phyloP scores from a whole-genome alignment of 2,888 invertebrate species.

The Melanophora roralis region DNA sequence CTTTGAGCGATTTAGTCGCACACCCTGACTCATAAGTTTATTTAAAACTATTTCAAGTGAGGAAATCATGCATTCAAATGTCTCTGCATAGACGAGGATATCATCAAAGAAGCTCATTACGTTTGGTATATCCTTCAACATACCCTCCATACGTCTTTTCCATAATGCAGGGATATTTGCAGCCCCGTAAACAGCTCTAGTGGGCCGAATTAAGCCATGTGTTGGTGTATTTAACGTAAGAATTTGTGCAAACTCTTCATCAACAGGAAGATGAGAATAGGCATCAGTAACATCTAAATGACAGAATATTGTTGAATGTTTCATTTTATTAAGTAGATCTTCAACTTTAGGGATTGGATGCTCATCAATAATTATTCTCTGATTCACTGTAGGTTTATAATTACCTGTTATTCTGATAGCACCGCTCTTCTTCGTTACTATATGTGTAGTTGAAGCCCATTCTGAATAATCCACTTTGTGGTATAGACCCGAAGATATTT shows the following conservation, averaged over 20 bases:
- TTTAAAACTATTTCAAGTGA: not conserved
- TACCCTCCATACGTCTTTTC: constrained; percentile 32
- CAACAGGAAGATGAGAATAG: constrained; percentile 31
- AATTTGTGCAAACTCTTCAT: too few relatives aligned
- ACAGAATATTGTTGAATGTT: too few relatives aligned
- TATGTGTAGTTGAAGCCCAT: constrained; percentile 46
- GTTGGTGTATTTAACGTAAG: too few relatives aligned
- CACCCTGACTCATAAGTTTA: not conserved
- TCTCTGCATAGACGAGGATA: not conserved
- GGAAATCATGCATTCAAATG: not conserved
- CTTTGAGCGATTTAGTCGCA: constrained; percentile 15
- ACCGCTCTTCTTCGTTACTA: constrained; percentile 34
- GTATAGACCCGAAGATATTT: constrained; percentile 22
- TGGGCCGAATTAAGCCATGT: constrained; percentile 47
- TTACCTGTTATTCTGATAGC: constrained; percentile 9
- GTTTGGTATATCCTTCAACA: constrained; percentile 24
- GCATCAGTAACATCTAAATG: constrained; percentile 53
- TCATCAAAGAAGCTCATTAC: constrained; percentile 22
- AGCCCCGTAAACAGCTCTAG: constrained; percentile 51
- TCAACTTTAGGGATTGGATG: constrained; percentile 1
- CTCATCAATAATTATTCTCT: not conserved
- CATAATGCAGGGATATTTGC: constrained; percentile 40
- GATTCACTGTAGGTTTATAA: too few relatives aligned
- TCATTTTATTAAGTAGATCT: constrained; percentile 20
- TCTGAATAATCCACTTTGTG: constrained; percentile 34